Percentiles rank a stretch among this genome's conserved stretches.
These are phyloP conservation scores for Melieria crassipennis DNA, from an alignment of 2,888 invertebrate species.

Conservation along the genomic window DNA sequence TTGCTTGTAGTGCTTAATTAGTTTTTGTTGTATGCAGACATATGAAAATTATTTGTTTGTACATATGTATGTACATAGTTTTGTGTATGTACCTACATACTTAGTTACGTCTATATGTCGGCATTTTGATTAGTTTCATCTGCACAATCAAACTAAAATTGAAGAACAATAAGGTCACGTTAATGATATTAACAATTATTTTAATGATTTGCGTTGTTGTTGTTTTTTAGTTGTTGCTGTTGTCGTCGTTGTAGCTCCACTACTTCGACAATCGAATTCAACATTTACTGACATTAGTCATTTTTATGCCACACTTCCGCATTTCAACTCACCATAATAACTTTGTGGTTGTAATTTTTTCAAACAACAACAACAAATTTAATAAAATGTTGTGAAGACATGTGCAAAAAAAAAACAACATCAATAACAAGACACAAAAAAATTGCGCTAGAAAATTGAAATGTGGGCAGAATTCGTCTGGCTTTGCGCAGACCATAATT, in stretches of 20 bases:
- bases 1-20: neutral
- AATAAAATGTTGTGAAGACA: no score
- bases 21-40: neutral
- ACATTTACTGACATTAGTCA: no score
- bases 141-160: constrained; percentile 6
- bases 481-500: no score
- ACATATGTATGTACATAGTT: neutral
- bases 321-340: no score
- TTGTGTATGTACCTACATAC: neutral
- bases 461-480: no score
- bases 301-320: no score
- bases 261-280: no score
- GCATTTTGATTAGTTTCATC: constrained; percentile 28
- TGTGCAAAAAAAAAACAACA: no score
- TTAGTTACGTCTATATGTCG: constrained; percentile 3
- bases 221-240: neutral
- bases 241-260: neutral
- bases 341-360: no score
- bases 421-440: no score
- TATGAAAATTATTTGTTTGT: neutral
- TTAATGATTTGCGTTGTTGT: constrained; percentile 15
- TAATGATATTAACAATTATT: constrained; percentile 31
- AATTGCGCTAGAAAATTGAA: no score
- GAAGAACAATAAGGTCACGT: constrained; percentile 24
- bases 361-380: no score